A percentile compares a stretch with the other conserved stretches of the same genome.
Evolutionary conservation across 1,140 invertebrate genomes (phyloP).

Genomic region (Cydia strobilella): DNA sequence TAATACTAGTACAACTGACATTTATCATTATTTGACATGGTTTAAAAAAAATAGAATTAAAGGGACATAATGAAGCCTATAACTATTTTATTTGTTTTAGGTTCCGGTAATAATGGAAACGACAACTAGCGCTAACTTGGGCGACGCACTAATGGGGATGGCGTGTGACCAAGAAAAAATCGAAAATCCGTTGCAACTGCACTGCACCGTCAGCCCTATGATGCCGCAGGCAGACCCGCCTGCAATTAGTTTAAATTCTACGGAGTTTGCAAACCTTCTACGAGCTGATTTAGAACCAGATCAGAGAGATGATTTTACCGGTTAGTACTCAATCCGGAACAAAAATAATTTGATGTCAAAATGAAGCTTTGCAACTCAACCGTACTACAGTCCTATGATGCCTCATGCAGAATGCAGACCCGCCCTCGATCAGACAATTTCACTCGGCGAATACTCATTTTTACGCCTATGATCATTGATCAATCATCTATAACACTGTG

Average conservation of each 20-base stretch:
- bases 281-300: background rate
- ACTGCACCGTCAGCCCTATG: conserved; percentile 13
- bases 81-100: background rate
- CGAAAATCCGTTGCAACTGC: background rate
- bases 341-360: no score
- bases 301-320: background rate
- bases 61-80: background rate
- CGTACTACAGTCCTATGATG: no score
- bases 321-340: background rate
- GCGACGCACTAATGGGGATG: background rate
- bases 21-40: no score
- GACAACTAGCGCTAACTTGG: background rate
- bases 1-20: no score
- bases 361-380: no score
- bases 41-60: background rate
- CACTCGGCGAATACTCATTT: no score
- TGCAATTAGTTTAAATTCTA: background rate
- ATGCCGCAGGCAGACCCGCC: background rate
- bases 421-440: no score
- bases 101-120: background rate
- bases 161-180: background rate
- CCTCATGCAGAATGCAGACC: no score
- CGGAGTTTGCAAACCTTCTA: background rate
- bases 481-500: no score
- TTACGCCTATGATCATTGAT: no score